Evolutionary conservation across 2,888 invertebrate species (phyloP).

Genomic region (Latrodectus elegans): DNA sequence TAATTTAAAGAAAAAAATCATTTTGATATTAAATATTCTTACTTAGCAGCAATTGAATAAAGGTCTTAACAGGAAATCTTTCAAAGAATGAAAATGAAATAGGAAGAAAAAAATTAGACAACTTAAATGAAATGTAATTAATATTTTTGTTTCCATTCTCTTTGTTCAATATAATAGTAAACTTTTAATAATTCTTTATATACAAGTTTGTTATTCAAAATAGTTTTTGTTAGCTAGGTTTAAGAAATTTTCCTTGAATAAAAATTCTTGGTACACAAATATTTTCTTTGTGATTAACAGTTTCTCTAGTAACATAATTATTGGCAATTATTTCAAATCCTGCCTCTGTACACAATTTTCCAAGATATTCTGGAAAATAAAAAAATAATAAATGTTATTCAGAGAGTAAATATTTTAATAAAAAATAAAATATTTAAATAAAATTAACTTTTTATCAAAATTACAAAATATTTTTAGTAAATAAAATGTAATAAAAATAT

Average conservation of each 20-base stretch:
- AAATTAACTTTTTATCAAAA: background rate
- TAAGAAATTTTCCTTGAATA: slow-evolving; percentile 90
- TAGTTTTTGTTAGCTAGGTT: slow-evolving; percentile 72
- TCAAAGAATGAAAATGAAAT: no score
- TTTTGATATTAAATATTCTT: no score
- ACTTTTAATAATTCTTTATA: background rate
- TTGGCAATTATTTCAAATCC: slow-evolving; percentile 84
- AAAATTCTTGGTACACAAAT: slow-evolving; percentile 93
- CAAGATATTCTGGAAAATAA: slow-evolving; percentile 80
- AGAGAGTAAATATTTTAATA: background rate
- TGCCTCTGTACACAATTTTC: slow-evolving; percentile 80
- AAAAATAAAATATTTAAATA: slow-evolving; percentile 10
- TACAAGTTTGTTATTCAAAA: background rate
- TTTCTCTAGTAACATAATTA: slow-evolving; percentile 88
- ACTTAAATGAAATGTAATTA: no score
- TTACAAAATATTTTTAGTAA: background rate
- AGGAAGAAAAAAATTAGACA: no score
- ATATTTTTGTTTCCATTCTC: no score
- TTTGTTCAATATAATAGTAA: no score
- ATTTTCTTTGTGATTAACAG: slow-evolving; percentile 93
- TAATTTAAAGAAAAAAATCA: no score
- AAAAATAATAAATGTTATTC: background rate
- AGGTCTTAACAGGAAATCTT: no score
- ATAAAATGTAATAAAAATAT: no score
- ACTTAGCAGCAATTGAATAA: no score